These are phyloP conservation scores for Lasioglossum zephyrum DNA, from an alignment of 2,888 invertebrate species.

Conservation along the genomic window DNA sequence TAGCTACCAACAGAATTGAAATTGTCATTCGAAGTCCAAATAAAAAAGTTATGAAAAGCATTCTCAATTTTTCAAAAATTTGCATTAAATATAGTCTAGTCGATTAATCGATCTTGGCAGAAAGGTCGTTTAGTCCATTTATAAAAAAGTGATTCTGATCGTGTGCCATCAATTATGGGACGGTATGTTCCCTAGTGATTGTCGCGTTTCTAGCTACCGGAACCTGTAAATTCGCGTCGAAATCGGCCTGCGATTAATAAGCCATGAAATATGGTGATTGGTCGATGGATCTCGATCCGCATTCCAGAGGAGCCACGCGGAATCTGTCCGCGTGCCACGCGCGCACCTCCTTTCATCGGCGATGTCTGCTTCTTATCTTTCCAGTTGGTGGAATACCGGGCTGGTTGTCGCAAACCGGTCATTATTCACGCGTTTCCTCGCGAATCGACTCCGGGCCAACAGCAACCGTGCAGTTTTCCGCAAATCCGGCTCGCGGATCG, in stretches of 20 bases:
- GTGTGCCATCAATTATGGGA: too few species aligned
- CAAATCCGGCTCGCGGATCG: constrained; percentile 15
- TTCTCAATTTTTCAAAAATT: too few species aligned
- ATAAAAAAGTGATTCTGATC: too few species aligned
- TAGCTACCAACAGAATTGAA: too few species aligned
- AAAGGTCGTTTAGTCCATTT: too few species aligned
- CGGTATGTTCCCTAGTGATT: background rate
- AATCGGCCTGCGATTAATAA: constrained; percentile 11
- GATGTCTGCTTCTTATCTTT: constrained; percentile 30
- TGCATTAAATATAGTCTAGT: too few species aligned
- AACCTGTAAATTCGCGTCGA: background rate
- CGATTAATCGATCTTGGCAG: too few species aligned
- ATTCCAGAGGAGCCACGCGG: constrained; percentile 10
- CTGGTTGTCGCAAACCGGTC: constrained; percentile 40
- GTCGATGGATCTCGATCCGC: background rate
- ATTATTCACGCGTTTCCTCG: constrained; percentile 52
- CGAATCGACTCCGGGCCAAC: constrained; percentile 29
- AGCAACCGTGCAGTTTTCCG: constrained; percentile 31
- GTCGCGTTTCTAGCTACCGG: background rate
- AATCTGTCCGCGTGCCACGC: constrained; percentile 6
- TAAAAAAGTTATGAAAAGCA: too few species aligned
- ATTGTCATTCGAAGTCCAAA: too few species aligned
- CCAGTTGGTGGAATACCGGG: background rate
- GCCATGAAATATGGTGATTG: background rate
- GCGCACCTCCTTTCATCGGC: constrained; percentile 26